Percentiles rank a stretch among this genome's conserved stretches.
Evolutionary conservation across 1,140 invertebrate genomes (phyloP).

Genomic region (Lycorma delicatula): DNA sequence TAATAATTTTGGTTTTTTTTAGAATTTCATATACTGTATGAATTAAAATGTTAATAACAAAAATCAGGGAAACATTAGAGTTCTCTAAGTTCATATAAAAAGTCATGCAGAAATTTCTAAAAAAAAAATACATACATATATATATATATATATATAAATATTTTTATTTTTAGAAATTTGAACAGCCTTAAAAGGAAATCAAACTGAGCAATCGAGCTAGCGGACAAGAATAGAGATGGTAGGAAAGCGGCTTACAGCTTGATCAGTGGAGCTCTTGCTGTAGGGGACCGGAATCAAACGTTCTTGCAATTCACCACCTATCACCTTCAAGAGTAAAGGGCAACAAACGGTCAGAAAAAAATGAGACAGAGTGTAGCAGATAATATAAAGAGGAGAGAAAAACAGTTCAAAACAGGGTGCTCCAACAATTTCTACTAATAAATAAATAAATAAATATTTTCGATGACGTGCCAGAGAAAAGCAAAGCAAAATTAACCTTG

Average conservation of each 20-base stretch:
- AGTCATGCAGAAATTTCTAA: not conserved
- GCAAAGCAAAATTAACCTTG: not conserved
- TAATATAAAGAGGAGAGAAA: constrained; percentile 18
- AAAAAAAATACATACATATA: not conserved
- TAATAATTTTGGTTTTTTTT: not conserved
- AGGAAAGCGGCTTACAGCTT: constrained; percentile 86
- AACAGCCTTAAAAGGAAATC: constrained; percentile 18
- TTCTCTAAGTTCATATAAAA: not conserved
- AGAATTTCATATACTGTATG: no score
- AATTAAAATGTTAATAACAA: not conserved
- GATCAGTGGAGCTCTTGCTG: constrained; percentile 98
- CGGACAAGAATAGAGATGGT: constrained; percentile 39
- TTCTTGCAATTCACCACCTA: constrained; percentile 98
- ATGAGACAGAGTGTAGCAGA: constrained; percentile 15
- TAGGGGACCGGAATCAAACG: constrained; percentile 97
- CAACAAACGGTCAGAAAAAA: constrained; percentile 38
- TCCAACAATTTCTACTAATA: no score
- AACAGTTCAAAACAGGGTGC: no score
- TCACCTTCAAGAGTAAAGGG: constrained; percentile 88
- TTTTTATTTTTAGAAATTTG: not conserved
- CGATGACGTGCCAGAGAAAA: no score
- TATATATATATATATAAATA: no score
- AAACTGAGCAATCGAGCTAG: constrained; percentile 24
- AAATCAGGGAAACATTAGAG: not conserved
- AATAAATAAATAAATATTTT: no score